Evolutionary conservation across 2,113 vertebrate species (phyloP).

Genomic region (Mohoua ochrocephala): DNA sequence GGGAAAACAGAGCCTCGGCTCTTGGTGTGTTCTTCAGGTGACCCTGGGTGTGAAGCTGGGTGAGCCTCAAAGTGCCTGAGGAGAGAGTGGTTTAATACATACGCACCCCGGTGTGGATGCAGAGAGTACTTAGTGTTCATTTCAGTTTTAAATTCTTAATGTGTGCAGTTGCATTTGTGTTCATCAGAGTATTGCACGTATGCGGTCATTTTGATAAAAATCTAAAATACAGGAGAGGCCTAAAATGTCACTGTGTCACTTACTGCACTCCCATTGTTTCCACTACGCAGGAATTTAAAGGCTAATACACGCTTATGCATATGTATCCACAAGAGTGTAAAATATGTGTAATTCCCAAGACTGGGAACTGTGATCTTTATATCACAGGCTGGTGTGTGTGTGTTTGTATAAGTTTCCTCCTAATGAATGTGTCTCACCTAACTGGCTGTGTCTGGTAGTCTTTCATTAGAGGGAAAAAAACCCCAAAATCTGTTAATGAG

Average conservation of each 20-base stretch:
- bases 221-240: neutral
- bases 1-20: neutral
- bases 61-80: neutral
- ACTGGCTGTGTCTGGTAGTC: neutral
- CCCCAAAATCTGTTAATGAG: neutral
- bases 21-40: neutral
- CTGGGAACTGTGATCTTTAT: neutral
- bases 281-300: neutral
- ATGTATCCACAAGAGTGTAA: neutral
- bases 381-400: neutral
- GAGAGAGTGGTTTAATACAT: neutral
- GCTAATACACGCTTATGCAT: neutral
- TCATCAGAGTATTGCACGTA: accelerated
- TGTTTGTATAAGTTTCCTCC: neutral
- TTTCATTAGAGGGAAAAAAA: neutral
- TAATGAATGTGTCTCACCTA: neutral
- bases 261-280: neutral
- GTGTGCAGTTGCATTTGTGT: neutral
- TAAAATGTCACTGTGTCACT: neutral
- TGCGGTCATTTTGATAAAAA: neutral
- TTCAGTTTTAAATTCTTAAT: neutral
- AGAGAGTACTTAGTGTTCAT: neutral
- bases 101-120: neutral
- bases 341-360: neutral
- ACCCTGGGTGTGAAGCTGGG: neutral